phyloP scores from a whole-genome alignment of 2,888 invertebrate genomes.

The Polylopha cassiicola region DNA sequence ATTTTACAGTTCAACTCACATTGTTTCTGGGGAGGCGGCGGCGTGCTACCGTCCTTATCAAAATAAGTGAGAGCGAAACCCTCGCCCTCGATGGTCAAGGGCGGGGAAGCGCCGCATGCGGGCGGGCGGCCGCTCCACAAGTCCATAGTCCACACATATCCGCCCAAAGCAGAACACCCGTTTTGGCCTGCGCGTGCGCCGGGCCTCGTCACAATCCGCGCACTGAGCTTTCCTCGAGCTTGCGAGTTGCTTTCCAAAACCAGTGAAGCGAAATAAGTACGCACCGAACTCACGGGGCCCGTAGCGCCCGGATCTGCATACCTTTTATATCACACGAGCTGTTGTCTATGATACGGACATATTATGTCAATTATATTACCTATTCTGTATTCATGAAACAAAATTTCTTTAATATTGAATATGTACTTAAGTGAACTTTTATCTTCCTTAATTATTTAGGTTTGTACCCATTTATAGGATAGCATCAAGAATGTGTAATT shows the following conservation, averaged over 20 bases:
- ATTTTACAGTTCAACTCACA: too few relatives aligned
- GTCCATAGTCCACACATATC: conserved; percentile 79
- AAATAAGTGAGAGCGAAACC: conserved; percentile 90
- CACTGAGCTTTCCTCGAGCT: conserved; percentile 54
- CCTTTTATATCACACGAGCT: background rate
- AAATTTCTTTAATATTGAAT: too few relatives aligned
- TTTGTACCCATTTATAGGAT: too few relatives aligned
- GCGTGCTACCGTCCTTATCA: conserved; percentile 78
- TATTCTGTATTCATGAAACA: too few relatives aligned
- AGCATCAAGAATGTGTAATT: too few relatives aligned
- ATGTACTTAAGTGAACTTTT: too few relatives aligned
- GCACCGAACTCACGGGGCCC: background rate
- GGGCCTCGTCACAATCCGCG: conserved; percentile 57
- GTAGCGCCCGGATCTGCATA: conserved; percentile 1
- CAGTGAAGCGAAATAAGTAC: conserved; percentile 10
- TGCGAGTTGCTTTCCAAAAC: conserved; percentile 29
- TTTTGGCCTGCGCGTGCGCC: conserved; percentile 59
- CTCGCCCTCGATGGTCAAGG: conserved; percentile 83
- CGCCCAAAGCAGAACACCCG: conserved; percentile 51
- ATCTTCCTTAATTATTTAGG: too few relatives aligned
- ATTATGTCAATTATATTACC: too few relatives aligned
- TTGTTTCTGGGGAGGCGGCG: conserved; percentile 59
- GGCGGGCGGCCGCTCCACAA: conserved; percentile 83
- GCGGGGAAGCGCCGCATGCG: conserved; percentile 78
- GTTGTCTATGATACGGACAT: too few relatives aligned